phyloP scores from a whole-genome alignment of 2,113 vertebrate genomes.

The Perca fluviatilis region DNA sequence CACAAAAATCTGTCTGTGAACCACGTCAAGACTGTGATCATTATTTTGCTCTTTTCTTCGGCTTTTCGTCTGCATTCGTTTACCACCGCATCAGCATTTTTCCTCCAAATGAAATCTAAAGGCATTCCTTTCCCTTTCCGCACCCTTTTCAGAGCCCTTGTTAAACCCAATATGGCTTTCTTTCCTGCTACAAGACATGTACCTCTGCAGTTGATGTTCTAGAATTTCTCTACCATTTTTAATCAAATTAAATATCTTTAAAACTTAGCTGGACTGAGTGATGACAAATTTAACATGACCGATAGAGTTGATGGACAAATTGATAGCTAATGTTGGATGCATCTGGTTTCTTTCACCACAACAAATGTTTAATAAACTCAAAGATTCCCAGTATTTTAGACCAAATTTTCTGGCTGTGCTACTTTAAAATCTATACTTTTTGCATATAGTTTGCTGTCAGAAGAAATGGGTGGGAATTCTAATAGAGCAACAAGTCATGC shows the following conservation, averaged over 20 bases:
- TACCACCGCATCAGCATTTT: slow-evolving; percentile 82
- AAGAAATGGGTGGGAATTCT: background rate
- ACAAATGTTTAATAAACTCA: background rate
- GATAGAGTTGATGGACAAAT: background rate
- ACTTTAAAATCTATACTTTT: background rate
- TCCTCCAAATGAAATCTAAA: slow-evolving; percentile 87
- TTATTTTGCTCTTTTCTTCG: slow-evolving; percentile 74
- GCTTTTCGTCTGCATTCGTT: slow-evolving; percentile 76
- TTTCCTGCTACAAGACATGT: slow-evolving; percentile 81
- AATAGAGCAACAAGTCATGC: background rate
- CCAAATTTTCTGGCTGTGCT: background rate
- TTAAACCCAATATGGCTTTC: slow-evolving; percentile 80
- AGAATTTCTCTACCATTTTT: slow-evolving; percentile 78
- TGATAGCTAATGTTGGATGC: background rate
- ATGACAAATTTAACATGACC: background rate
- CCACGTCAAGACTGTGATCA: slow-evolving; percentile 77
- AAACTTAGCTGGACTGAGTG: background rate
- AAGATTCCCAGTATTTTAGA: background rate
- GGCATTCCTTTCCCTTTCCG: slow-evolving; percentile 85
- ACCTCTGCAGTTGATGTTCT: slow-evolving; percentile 83
- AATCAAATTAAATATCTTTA: slow-evolving; percentile 84
- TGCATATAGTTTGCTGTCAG: background rate
- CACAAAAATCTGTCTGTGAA: slow-evolving; percentile 82
- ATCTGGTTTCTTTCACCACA: slow-evolving; percentile 14
- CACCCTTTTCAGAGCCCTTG: slow-evolving; percentile 86